A percentile compares a stretch with the other conserved stretches of the same genome.
Conservation (phyloP, 2,888 invertebrate species). For the Limnephilus auricula region DNA sequence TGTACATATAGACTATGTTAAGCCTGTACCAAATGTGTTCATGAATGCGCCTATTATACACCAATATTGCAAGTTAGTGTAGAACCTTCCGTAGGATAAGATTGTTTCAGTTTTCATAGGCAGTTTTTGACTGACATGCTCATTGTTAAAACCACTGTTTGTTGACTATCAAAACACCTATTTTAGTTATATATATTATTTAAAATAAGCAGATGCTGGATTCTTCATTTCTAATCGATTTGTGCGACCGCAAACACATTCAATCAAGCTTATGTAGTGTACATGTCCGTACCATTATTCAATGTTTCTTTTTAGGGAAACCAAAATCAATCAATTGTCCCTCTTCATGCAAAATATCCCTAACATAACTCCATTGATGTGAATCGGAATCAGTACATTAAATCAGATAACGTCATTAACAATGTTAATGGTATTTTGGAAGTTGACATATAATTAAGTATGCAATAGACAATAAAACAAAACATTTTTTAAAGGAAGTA, state of each 20-base stretch:
- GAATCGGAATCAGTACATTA: neutral
- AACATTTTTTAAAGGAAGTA: neutral
- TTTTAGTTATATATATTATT: neutral
- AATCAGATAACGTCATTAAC: neutral
- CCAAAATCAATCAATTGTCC: neutral
- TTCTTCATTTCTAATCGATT: neutral
- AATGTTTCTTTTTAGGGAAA: neutral
- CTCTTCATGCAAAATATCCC: neutral
- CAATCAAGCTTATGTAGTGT: too few relatives aligned
- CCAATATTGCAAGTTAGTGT: neutral
- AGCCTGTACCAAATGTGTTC: neutral
- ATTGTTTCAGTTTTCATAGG: neutral
- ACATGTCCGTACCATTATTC: too few relatives aligned
- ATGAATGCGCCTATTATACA: neutral
- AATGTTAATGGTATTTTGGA: neutral
- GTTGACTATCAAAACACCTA: neutral
- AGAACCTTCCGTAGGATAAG: neutral
- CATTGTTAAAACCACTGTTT: neutral
- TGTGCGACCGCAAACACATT: too few relatives aligned
- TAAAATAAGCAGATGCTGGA: neutral
- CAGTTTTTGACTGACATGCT: neutral
- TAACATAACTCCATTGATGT: too few relatives aligned
- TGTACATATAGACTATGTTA: neutral
- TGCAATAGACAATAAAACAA: neutral
- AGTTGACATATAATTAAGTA: neutral